Base-by-base conservation (phyloP, 2,888 invertebrate species). In the Agrochola lychnidis region DNA sequence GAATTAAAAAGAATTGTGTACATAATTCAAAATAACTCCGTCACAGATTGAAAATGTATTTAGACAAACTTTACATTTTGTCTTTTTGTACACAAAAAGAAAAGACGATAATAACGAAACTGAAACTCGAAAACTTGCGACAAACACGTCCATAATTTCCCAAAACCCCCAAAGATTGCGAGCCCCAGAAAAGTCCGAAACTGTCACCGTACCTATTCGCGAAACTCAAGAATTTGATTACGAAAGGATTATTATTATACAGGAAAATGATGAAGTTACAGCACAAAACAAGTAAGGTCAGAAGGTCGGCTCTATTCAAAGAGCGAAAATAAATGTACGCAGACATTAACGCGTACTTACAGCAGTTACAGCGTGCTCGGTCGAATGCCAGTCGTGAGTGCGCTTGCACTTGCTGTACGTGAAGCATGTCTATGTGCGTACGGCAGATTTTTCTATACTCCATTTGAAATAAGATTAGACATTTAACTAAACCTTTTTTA, bases 211-310 rank as follows among this genome's bases (percentile, higher is more conserved):
- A n/a, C n/a, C n/a, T n/a, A 80, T 80, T 86, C 57, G 45, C 59
- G 62, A 81, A 83, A 81, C 78, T 74, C 64, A 79, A 86, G 78
- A 77, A 84, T 82, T 88, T 88, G 86, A 86, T 86, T 86, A 86
- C 84, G 51, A 88, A 81, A 72, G 77, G 81, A 86, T 86, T 88
- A 84, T 86, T 88, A 84, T 73, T 81, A 83, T 81, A 86, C 78
- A 87, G 78, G 82, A 79, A 87, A 87, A 83, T 83, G 86, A 90
- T 89, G 88, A 84, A 87, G 87, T 88, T 87, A 68, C 1, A 30
- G 19, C 14, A 4, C 7, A 40, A 30, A 61, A n/a, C 30, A 53
- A 25, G 30, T 40, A 48, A 10, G 19, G 0, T 30, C 45, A 77
- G 53, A 77, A 77, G 77, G 30, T 5, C 0, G 12, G 2, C 0